Evolutionary conservation across 2,797 vertebrate species (phyloP), one percentile per base, ranked within the genome.

Genomic region (Lepus oiostolus): DNA sequence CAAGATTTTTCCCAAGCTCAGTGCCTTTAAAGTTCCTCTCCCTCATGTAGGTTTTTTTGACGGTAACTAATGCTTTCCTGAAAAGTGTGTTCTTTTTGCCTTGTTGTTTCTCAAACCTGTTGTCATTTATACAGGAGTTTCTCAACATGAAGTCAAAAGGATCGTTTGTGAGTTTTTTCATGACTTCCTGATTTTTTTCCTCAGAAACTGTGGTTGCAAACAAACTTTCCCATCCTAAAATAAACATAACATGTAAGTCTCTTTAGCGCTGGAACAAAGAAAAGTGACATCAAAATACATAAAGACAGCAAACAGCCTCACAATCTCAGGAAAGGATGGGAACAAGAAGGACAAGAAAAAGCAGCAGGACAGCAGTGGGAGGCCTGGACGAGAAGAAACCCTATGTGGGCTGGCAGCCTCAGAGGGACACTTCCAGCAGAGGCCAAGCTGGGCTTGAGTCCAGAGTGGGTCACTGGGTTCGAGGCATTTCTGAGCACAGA

Each of bases 161-260:
- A 54, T 60, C 30, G 30, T 82, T 52, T 88, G 28, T 68, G 63
- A 85, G 82, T 38, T 96, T 95, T 93, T 93, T 93, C 91, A 96
- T 90, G 88, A 83, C 54, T 92, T 94, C 71, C 35, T 88, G 84
- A 72, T 88, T 95, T 72, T 88, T 93, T 83, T 96, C 96, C 92
- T 96, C 63, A n/a, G 89, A 96, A 93, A 94, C 35, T 83, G 75
- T 85, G 38, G 92, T 82, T 95, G 93, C 95, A 93, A 95, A 95
- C 38, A 96, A 83, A 30, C 67, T 90, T 76, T 95, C 94, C 95
- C 93, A 94, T 50, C 93, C 96, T 97, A 93, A 96, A 96, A 91
- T 68, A 91, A 95, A 90, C 32, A 95, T 90, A 92, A 93, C 11
- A 65, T 54, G 1, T 90, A 79, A 94, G 76, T 79, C 35, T 87